Percentiles rank a stretch among this genome's conserved stretches.
These are phyloP conservation scores for Callyntrura guangdongensis DNA, from an alignment of 2,888 invertebrate genomes.

Conservation along the genomic window DNA sequence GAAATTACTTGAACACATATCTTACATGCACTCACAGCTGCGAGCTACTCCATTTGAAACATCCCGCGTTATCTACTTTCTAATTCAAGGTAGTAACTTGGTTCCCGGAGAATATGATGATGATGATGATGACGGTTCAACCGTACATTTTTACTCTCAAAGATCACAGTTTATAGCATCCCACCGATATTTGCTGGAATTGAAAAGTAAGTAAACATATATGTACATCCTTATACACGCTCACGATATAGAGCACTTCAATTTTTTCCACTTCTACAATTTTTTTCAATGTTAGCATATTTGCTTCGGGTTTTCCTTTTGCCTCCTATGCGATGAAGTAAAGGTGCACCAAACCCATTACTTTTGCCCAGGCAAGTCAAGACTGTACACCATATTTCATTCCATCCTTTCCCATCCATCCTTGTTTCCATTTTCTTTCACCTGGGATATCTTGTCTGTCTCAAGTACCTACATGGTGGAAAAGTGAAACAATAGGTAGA, in stretches of 20 bases:
- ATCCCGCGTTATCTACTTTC: no score
- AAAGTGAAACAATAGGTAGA: conserved; percentile 40
- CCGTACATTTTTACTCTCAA: not conserved
- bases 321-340: not conserved
- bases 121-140: not conserved
- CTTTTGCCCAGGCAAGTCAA: conserved; percentile 1
- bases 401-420: conserved; percentile 48
- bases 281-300: conserved; percentile 8
- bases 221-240: not conserved
- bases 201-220: not conserved
- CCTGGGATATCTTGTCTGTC: conserved; percentile 48
- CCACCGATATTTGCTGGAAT: not conserved
- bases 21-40: no score
- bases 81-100: not conserved
- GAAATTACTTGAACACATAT: no score
- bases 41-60: no score
- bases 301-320: not conserved
- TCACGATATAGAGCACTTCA: not conserved
- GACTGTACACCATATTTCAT: conserved; percentile 53
- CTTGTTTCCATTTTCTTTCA: conserved; percentile 60
- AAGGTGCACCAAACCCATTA: conserved; percentile 27
- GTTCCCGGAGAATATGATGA: not conserved
- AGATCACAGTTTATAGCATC: no score
- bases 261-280: not conserved
- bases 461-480: not conserved